Evolutionary conservation across 2,888 invertebrate species (phyloP).

Genomic region (Marasmarcha lunaedactyla): DNA sequence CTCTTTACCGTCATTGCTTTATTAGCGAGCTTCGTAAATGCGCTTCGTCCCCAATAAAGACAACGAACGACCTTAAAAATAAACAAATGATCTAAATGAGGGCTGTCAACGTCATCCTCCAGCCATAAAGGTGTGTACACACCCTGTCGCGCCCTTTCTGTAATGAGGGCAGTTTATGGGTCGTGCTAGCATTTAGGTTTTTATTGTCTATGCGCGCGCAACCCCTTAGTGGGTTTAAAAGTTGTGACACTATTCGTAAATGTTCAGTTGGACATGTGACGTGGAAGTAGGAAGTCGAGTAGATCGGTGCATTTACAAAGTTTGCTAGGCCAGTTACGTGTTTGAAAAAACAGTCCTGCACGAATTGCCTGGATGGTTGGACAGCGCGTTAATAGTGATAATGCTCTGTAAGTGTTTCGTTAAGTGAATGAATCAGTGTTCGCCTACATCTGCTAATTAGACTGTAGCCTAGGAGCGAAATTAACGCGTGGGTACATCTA

Average conservation of each 20-base stretch:
- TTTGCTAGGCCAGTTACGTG: constrained; percentile 9
- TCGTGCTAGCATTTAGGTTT: constrained; percentile 50
- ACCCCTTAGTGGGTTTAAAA: constrained; percentile 46
- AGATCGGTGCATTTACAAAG: constrained; percentile 16
- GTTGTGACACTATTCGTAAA: constrained; percentile 29
- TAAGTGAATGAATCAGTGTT: constrained; percentile 15
- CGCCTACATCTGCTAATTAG: constrained; percentile 39
- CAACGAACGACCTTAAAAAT: constrained; percentile 57
- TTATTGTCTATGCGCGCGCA: constrained; percentile 65
- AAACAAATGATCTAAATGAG: constrained; percentile 49
- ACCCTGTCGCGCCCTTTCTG: constrained; percentile 53
- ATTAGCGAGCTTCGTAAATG: constrained; percentile 29
- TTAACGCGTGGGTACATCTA: constrained; percentile 30
- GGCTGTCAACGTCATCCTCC: constrained; percentile 2
- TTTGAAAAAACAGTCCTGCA: too few relatives aligned
- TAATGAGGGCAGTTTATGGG: constrained; percentile 65
- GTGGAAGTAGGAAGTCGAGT: constrained; percentile 23
- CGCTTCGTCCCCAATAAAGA: constrained; percentile 37
- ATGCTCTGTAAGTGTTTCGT: constrained; percentile 38
- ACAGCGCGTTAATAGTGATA: constrained; percentile 37
- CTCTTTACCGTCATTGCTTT: constrained; percentile 23
- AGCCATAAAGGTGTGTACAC: constrained; percentile 57
- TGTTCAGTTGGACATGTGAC: constrained; percentile 43
- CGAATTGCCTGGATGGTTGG: neutral
- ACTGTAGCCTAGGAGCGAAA: constrained; percentile 48